phyloP scores from a whole-genome alignment of 2,888 invertebrate species.

The Limenitis camilla region DNA sequence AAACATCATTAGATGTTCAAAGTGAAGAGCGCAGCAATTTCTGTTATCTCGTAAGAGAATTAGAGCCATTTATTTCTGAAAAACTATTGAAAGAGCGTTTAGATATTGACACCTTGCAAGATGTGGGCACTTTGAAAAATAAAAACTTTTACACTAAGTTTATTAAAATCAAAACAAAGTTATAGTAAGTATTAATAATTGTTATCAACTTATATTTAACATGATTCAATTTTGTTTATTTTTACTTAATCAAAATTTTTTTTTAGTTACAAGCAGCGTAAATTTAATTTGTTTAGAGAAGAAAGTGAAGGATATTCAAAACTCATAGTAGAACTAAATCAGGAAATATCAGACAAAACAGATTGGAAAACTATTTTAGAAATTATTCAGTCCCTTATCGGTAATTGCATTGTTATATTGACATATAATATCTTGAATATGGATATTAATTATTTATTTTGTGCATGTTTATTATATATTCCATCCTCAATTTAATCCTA shows the following conservation, averaged over 20 bases:
- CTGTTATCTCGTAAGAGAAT: constrained; percentile 84
- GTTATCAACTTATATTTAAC: neutral
- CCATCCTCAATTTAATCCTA: too few species aligned
- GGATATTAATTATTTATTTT: neutral
- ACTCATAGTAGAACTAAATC: constrained; percentile 93
- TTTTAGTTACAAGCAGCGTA: constrained; percentile 97
- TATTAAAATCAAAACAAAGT: constrained; percentile 97
- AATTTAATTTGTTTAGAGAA: constrained; percentile 98
- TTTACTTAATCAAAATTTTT: constrained; percentile 4
- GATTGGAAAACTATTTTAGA: constrained; percentile 83
- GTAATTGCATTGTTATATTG: constrained; percentile 57
- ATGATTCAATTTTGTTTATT: neutral
- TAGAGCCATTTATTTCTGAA: constrained; percentile 88
- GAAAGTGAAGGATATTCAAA: constrained; percentile 99
- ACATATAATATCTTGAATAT: neutral
- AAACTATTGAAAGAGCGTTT: constrained; percentile 92
- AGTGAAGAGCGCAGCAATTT: constrained; percentile 84
- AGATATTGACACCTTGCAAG: constrained; percentile 94
- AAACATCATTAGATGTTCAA: constrained; percentile 81
- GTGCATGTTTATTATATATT: too few species aligned
- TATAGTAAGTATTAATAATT: constrained; percentile 85
- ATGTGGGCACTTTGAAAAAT: constrained; percentile 91
- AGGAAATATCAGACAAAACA: constrained; percentile 79
- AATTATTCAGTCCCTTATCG: constrained; percentile 94
- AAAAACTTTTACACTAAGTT: constrained; percentile 94